These are phyloP conservation scores for Vannuccia rotundouncinata DNA, from an alignment of 2,888 invertebrate genomes.

Conservation along the genomic window DNA sequence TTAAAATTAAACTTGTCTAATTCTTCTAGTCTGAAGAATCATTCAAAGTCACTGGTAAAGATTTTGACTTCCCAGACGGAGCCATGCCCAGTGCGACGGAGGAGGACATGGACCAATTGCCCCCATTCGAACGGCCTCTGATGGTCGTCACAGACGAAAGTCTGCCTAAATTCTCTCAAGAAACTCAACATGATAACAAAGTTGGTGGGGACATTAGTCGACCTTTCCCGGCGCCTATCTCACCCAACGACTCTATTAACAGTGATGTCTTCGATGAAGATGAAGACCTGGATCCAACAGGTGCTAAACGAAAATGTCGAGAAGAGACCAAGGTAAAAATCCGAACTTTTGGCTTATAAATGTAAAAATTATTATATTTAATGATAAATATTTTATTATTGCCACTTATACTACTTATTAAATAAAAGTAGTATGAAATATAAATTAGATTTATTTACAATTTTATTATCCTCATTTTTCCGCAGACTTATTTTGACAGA, in stretches of 20 bases:
- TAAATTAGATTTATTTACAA: background rate
- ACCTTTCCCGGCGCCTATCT: background rate
- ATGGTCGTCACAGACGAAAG: background rate
- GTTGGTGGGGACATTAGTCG: background rate
- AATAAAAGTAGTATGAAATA: background rate
- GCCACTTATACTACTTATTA: too few relatives aligned
- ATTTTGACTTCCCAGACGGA: background rate
- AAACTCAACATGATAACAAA: background rate
- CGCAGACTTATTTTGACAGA: background rate
- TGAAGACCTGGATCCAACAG: background rate
- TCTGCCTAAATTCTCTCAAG: background rate
- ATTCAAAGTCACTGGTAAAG: background rate
- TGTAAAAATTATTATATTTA: background rate
- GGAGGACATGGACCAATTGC: background rate
- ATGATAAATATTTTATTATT: background rate
- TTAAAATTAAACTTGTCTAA: background rate
- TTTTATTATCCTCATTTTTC: background rate
- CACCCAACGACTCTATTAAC: background rate
- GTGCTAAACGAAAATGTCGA: background rate
- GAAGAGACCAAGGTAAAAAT: slow-evolving; percentile 2
- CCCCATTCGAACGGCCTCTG: background rate
- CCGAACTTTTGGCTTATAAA: background rate
- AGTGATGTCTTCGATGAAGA: too few relatives aligned
- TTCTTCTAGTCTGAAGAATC: too few relatives aligned
- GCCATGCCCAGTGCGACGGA: background rate